phyloP scores from a whole-genome alignment of 2,888 invertebrate species.

The Chelonus formosanus region DNA sequence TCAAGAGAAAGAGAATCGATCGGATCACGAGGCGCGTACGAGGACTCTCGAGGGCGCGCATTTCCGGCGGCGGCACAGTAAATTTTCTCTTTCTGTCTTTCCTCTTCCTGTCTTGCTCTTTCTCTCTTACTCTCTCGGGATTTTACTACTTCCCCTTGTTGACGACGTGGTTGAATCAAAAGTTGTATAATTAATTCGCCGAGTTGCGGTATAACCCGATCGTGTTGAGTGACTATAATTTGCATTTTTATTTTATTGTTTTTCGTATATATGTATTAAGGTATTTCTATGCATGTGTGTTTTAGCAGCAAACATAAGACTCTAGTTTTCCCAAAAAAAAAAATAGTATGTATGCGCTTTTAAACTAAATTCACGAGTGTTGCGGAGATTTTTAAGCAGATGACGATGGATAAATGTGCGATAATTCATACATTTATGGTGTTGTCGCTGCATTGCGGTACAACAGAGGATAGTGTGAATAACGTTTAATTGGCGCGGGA shows the following conservation, averaged over 20 bases:
- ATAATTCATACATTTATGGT: constrained; percentile 16
- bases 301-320: no score
- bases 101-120: constrained; percentile 18
- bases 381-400: background rate
- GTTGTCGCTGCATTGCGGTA: constrained; percentile 30
- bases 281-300: no score
- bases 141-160: constrained; percentile 13
- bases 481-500: constrained; percentile 56
- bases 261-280: constrained; percentile 2
- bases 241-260: constrained; percentile 22
- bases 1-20: constrained; percentile 19
- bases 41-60: constrained; percentile 32
- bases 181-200: constrained; percentile 57
- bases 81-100: constrained; percentile 32
- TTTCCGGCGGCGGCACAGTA: constrained; percentile 27
- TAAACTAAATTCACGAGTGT: no score
- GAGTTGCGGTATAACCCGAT: constrained; percentile 30
- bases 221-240: constrained; percentile 20
- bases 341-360: no score
- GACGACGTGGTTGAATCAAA: constrained; percentile 51
- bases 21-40: constrained; percentile 15
- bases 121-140: constrained; percentile 12
- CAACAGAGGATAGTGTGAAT: constrained; percentile 44
- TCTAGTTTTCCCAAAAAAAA: no score
- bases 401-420: background rate